Conservation (phyloP, 2,888 invertebrate species). For the Archips xylosteana region DNA sequence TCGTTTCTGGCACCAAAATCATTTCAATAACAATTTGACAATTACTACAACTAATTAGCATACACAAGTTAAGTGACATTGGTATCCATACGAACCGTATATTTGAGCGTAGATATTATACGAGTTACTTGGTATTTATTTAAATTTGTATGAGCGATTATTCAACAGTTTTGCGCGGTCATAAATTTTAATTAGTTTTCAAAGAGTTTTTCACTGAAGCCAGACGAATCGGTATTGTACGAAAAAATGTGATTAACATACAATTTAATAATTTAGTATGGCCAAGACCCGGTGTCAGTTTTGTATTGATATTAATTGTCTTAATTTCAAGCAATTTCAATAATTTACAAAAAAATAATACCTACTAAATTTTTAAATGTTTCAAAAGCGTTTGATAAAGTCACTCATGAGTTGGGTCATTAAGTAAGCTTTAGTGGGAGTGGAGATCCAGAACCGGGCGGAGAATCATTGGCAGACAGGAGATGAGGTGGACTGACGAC, state of each 20-base stretch:
- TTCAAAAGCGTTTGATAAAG: too few relatives aligned
- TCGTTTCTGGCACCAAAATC: background rate
- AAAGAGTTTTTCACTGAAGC: background rate
- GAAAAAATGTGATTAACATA: conserved; percentile 2
- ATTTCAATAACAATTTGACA: conserved; percentile 12
- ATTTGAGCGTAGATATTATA: background rate
- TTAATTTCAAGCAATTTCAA: background rate
- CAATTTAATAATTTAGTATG: background rate
- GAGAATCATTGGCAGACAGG: too few relatives aligned
- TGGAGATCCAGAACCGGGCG: too few relatives aligned
- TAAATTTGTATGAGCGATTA: conserved; percentile 28
- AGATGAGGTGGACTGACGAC: too few relatives aligned
- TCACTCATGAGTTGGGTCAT: too few relatives aligned
- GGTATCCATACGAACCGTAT: conserved; percentile 4
- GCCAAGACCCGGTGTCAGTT: background rate
- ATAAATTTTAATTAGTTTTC: conserved; percentile 27
- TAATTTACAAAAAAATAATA: too few relatives aligned
- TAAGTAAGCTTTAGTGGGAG: too few relatives aligned
- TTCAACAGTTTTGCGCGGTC: conserved; percentile 25
- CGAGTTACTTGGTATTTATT: background rate
- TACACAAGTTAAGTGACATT: conserved; percentile 10
- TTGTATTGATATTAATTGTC: background rate
- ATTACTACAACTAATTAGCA: conserved; percentile 18
- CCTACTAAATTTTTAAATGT: too few relatives aligned
- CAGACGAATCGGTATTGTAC: background rate